phyloP scores from a whole-genome alignment of 2,888 invertebrate species.

The Caradrina kadenii region DNA sequence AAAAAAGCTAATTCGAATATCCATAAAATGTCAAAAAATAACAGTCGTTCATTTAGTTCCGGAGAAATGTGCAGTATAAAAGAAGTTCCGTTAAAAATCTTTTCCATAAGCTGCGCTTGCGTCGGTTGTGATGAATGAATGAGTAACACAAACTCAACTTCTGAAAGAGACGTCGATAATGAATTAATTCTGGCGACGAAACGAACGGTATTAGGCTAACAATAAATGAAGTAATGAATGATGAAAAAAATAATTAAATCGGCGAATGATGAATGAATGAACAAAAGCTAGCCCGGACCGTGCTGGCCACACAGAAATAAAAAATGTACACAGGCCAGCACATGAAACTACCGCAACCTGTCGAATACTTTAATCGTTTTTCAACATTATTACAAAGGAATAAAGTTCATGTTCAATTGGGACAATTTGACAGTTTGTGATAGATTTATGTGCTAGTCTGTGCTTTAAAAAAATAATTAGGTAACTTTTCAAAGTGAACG shows the following conservation, averaged over 20 bases:
- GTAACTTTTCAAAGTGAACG: slow-evolving; percentile 39
- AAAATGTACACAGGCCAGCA: too few relatives aligned
- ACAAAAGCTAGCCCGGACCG: slow-evolving; percentile 8
- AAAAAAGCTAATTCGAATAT: slow-evolving; percentile 11
- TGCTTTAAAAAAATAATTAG: background rate
- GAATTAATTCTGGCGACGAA: background rate
- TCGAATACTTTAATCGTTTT: too few relatives aligned
- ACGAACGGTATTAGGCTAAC: slow-evolving; percentile 3
- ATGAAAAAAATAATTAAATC: slow-evolving; percentile 47
- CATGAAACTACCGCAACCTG: too few relatives aligned
- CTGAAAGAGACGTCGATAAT: background rate
- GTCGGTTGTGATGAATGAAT: slow-evolving; percentile 44
- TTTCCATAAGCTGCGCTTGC: slow-evolving; percentile 14
- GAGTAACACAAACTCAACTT: slow-evolving; percentile 17
- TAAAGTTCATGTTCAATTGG: too few relatives aligned
- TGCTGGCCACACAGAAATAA: background rate
- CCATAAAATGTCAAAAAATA: background rate
- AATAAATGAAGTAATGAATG: slow-evolving; percentile 31
- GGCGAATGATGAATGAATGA: slow-evolving; percentile 30
- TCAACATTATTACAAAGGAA: too few relatives aligned
- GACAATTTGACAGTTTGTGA: too few relatives aligned
- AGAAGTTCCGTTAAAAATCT: too few relatives aligned
- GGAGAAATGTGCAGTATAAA: background rate
- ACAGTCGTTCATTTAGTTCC: background rate
- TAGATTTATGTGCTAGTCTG: too few relatives aligned